Evolutionary conservation across 2,797 vertebrate species (phyloP).

Genomic region (Cyclopterus lumpus): DNA sequence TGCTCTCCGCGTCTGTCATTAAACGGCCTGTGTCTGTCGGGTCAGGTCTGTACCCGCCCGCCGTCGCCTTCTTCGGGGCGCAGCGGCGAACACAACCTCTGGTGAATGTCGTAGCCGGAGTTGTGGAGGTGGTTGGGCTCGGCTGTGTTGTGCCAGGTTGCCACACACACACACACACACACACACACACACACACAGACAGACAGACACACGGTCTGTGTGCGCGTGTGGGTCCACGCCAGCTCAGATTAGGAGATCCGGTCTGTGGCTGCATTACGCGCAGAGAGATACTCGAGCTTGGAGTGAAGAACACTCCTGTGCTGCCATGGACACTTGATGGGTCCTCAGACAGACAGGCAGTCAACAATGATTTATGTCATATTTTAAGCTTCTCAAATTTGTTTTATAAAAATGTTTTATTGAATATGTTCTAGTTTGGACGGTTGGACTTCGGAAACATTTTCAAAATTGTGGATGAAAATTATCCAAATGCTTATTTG

Average conservation of each 20-base stretch:
- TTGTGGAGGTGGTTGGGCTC: slow-evolving; percentile 25
- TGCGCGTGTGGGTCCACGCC: not conserved
- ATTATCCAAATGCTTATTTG: not conserved
- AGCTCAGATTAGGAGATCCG: slow-evolving; percentile 34
- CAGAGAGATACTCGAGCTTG: slow-evolving; percentile 15
- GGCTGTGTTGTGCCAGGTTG: slow-evolving; percentile 9
- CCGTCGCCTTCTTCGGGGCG: slow-evolving; percentile 1
- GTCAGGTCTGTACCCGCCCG: slow-evolving; percentile 44
- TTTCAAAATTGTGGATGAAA: not conserved
- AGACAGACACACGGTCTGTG: not conserved
- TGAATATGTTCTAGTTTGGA: not conserved
- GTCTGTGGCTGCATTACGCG: slow-evolving; percentile 32
- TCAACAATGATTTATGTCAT: not conserved
- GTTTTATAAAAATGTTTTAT: not conserved
- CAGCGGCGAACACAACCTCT: not conserved
- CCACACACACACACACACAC: slow-evolving; percentile 5
- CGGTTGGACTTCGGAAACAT: not conserved
- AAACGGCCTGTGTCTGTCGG: slow-evolving; percentile 19
- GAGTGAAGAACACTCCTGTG: too few relatives aligned
- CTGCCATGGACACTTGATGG: not conserved
- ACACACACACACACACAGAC: not conserved
- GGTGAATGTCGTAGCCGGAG: slow-evolving; percentile 7
- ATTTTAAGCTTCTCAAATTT: not conserved
- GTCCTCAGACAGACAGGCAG: not conserved
- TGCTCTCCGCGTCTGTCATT: slow-evolving; percentile 7